Conservation (phyloP, 2,888 invertebrate genomes). For the Chironomus riparius region DNA sequence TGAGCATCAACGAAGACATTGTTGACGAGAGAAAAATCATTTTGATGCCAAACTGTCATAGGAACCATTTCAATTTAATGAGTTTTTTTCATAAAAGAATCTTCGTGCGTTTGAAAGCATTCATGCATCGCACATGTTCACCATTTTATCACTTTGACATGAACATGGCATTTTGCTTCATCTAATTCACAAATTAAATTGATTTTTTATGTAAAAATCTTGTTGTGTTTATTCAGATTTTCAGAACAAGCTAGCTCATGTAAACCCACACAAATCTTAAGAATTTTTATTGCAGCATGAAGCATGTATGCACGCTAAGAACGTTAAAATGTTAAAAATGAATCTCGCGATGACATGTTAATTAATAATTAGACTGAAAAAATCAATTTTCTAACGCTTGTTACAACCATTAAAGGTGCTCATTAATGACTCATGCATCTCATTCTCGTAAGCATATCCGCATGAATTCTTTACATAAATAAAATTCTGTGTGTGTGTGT, state of each 20-base stretch:
- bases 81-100: neutral
- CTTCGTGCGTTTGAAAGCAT: neutral
- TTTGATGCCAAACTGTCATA: neutral
- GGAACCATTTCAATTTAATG: neutral
- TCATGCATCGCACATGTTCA: neutral
- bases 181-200: neutral
- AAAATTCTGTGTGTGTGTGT: no score
- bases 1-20: no score
- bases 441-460: neutral
- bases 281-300: neutral
- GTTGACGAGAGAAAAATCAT: no score
- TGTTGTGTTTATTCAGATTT: neutral
- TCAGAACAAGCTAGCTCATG: neutral
- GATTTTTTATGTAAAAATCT: no score
- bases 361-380: conserved; percentile 5
- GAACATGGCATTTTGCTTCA: neutral
- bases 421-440: neutral
- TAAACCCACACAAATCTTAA: neutral
- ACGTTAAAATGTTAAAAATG: neutral
- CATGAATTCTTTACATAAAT: no score
- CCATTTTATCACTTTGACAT: neutral
- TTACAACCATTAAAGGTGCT: neutral
- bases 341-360: conserved; percentile 6
- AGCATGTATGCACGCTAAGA: neutral
- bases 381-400: neutral